phyloP scores from a whole-genome alignment of 2,113 vertebrate species.

The Tragelaphus imberbis region DNA sequence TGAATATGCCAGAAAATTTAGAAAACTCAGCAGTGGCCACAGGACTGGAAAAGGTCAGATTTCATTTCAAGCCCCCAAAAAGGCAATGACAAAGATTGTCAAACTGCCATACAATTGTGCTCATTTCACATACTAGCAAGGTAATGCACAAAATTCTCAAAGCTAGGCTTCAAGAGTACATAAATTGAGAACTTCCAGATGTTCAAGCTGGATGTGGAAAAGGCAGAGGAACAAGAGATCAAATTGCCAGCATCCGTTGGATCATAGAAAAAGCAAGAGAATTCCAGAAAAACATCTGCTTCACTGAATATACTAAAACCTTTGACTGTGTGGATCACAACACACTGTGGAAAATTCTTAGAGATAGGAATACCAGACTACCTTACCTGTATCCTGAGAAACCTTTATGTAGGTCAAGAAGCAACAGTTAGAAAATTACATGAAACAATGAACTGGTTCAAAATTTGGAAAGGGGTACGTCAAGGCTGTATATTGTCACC shows the following conservation, averaged over 20 bases:
- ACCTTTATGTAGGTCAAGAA: not conserved
- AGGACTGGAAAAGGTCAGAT: not conserved
- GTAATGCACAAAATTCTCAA: not conserved
- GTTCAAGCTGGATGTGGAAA: not conserved
- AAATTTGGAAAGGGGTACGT: not conserved
- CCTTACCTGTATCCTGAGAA: not conserved
- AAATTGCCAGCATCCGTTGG: not conserved
- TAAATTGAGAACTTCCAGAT: not conserved
- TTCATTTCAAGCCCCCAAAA: not conserved
- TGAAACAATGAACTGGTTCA: not conserved
- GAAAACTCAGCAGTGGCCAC: not conserved
- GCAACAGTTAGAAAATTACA: not conserved
- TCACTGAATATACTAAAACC: not conserved
- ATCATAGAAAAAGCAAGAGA: not conserved
- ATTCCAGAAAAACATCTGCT: not conserved
- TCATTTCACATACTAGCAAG: not conserved
- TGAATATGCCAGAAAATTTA: not conserved
- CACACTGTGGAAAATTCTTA: not conserved
- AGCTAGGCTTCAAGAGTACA: not conserved
- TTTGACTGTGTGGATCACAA: not conserved
- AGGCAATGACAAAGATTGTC: not conserved
- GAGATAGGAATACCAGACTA: not conserved
- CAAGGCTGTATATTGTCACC: not conserved
- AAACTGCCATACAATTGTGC: not conserved
- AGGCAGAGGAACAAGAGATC: not conserved